Base-by-base conservation (phyloP, 2,797 vertebrate genomes). In the Halcyon smyrnensis region DNA sequence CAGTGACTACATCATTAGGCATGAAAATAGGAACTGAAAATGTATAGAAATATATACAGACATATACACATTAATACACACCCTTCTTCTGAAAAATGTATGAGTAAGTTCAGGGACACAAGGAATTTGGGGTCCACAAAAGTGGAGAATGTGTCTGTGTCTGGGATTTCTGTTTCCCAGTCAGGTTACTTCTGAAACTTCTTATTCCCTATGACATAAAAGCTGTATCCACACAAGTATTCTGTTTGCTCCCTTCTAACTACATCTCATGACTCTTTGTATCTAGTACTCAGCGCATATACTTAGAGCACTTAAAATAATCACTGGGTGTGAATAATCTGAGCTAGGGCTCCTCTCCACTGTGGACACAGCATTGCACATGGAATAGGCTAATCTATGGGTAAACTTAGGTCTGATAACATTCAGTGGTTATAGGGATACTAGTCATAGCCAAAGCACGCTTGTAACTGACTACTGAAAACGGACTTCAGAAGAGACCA, bases 11-110 rank as follows among this genome's bases (percentile, higher is more conserved):
- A 54, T 50, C n/a, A 82, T 12, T 56, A 43, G 3, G 5, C 34
- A 84, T 11, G 50, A 92, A 86, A 92, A 71, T 6, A 57, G 16
- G 28, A 84, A 68, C 36, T 64, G 63, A 69, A 75, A 79, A 23
- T 10, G 41, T 15, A 64, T 59, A 70, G 7, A 87, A 54, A 24
- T 43, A 70, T 1, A 39, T 25, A 25, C 21, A 65, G 15, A 60
- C 1, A 56, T 11, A 45, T 3, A 63, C 1, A 54, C 9, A 48
- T 3, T 39, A 1, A 39, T 2, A 24, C 8, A 54, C 25, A 25
- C 0, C 2, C 56, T 83, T 83, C 36, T 21, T 59, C 53, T 62
- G 62, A 82, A 84, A 71, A 69, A 54, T 2, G 17, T 30, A 34
- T 21, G 36, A 90, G 2, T 7, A 43, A 68, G 11, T 41, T 70